Conservation (phyloP, 2,113 vertebrate species). For the Sapajus apella region DNA sequence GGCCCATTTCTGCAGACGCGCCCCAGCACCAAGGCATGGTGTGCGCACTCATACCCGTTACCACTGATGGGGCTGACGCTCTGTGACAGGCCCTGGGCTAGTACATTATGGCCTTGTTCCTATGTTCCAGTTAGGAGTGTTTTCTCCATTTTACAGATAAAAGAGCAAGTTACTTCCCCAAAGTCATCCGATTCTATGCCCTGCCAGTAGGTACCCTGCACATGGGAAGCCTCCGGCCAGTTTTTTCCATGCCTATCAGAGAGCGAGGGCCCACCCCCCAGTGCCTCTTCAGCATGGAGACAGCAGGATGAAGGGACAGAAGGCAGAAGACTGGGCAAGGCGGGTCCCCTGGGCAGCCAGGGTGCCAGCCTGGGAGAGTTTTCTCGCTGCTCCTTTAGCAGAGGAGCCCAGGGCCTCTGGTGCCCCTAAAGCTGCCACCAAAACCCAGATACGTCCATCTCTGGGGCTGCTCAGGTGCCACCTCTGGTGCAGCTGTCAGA, state of each 20-base stretch:
- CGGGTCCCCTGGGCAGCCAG: background rate
- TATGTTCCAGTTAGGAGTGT: background rate
- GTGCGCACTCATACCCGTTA: rapidly evolving
- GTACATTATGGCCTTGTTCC: background rate
- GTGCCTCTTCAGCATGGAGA: background rate
- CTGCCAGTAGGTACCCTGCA: background rate
- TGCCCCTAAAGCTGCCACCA: background rate
- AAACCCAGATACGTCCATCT: background rate
- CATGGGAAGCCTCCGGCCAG: background rate
- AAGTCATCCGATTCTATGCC: background rate
- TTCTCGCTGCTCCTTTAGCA: background rate
- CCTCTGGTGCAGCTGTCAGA: background rate
- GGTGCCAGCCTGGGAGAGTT: background rate
- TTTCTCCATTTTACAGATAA: background rate
- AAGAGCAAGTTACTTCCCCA: background rate
- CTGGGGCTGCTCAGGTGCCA: background rate
- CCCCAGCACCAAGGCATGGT: background rate
- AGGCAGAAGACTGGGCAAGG: background rate
- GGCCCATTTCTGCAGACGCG: background rate
- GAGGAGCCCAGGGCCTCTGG: background rate
- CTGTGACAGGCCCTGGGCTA: background rate
- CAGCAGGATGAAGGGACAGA: rapidly evolving
- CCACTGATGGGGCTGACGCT: background rate
- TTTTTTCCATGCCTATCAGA: background rate
- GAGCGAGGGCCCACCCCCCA: too few species aligned